Evolutionary conservation across 2,113 vertebrate species (phyloP).

Genomic region (Dasyornis broadbenti): DNA sequence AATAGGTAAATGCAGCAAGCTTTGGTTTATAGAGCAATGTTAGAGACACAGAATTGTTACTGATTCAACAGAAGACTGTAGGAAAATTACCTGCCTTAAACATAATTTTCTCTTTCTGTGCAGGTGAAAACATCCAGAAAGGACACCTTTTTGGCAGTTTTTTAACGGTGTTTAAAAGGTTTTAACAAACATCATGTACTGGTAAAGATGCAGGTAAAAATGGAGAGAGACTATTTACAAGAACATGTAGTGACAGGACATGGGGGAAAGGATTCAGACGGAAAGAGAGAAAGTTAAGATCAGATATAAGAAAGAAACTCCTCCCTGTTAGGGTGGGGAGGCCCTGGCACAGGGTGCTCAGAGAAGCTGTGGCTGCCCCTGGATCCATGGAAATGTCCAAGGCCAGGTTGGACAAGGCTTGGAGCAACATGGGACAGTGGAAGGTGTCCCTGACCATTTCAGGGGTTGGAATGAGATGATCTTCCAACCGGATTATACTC

Average conservation of each 20-base stretch:
- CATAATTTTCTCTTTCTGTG: background rate
- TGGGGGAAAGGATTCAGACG: background rate
- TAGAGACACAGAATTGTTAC: background rate
- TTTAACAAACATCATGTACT: fast-evolving
- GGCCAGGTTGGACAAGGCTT: background rate
- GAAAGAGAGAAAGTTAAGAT: background rate
- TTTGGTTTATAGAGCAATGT: background rate
- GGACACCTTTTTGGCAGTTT: background rate
- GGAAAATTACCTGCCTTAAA: background rate
- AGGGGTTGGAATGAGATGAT: background rate
- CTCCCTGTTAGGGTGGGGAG: fast-evolving
- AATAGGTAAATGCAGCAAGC: background rate
- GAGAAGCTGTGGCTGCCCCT: background rate
- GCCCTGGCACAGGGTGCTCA: background rate
- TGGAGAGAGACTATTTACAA: too few relatives aligned
- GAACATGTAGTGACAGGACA: background rate
- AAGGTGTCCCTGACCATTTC: background rate
- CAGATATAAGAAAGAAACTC: background rate
- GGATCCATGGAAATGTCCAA: background rate
- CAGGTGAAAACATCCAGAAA: background rate
- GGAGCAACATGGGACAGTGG: fast-evolving
- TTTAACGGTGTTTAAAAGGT: background rate
- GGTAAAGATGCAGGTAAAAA: background rate
- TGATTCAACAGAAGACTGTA: background rate
- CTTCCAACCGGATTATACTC: background rate